Conservation (phyloP, 2,113 vertebrate genomes). For the Hiodon tergisus region DNA sequence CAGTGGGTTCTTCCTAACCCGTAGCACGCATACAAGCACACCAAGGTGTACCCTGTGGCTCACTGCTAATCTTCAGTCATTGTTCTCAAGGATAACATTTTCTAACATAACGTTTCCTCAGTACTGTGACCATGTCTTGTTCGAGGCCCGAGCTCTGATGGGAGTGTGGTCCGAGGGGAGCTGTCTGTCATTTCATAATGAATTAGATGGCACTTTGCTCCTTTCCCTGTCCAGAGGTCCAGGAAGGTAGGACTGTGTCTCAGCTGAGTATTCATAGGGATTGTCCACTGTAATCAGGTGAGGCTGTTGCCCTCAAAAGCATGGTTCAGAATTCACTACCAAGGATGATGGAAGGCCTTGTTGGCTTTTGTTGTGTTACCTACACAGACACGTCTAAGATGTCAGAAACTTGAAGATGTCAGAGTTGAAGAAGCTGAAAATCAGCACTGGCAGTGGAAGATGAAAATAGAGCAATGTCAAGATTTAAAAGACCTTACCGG, state of each 20-base stretch:
- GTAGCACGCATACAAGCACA: slow-evolving; percentile 7
- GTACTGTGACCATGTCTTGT: slow-evolving; percentile 21
- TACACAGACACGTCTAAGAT: not conserved
- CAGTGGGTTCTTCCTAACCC: not conserved
- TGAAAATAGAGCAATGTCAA: not conserved
- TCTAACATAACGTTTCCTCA: slow-evolving; percentile 7
- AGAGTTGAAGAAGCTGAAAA: not conserved
- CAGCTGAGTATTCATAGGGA: slow-evolving; percentile 51
- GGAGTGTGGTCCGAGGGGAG: slow-evolving; percentile 18
- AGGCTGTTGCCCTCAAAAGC: slow-evolving; percentile 42
- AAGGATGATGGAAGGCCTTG: slow-evolving; percentile 7
- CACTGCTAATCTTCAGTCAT: slow-evolving; percentile 13
- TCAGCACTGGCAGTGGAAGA: too few species aligned
- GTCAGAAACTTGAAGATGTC: not conserved
- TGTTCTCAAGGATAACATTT: slow-evolving; percentile 5
- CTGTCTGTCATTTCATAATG: not conserved
- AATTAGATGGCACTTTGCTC: too few species aligned
- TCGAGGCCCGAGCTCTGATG: slow-evolving; percentile 10
- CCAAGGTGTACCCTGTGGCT: not conserved
- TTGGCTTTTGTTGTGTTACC: not conserved
- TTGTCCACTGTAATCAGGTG: slow-evolving; percentile 46
- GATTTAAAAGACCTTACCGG: not conserved
- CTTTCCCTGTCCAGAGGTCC: not conserved
- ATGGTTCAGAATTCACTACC: slow-evolving; percentile 37
- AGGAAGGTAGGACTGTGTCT: slow-evolving; percentile 36